Evolutionary conservation across 2,113 vertebrate genomes (phyloP).

Genomic region (Ageneiosus marmoratus): DNA sequence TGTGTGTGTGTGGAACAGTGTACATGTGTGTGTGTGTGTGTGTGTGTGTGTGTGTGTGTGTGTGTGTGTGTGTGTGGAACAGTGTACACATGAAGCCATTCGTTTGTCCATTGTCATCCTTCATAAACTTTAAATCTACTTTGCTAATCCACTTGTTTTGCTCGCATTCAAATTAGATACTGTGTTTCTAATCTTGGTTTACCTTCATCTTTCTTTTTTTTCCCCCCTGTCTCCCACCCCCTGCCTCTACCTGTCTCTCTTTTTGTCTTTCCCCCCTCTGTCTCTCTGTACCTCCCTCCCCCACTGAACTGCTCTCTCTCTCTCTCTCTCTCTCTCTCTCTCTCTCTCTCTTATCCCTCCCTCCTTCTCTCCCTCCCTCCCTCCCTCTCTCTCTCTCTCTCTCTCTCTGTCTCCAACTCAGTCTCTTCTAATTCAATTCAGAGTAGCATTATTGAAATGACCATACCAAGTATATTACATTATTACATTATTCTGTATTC

Average conservation of each 20-base stretch:
- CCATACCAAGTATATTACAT: slow-evolving; percentile 13
- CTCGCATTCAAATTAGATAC: slow-evolving; percentile 1
- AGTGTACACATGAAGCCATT: slow-evolving; percentile 31
- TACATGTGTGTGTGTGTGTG: slow-evolving; percentile 25
- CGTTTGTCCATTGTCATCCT: slow-evolving; percentile 31
- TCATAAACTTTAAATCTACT: slow-evolving; percentile 14
- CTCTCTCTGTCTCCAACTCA: too few relatives aligned
- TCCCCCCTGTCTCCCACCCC: slow-evolving; percentile 17
- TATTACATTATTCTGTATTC: slow-evolving; percentile 8
- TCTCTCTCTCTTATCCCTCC: too few relatives aligned
- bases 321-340: too few relatives aligned
- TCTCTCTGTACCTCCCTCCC: neutral
- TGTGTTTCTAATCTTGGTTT: slow-evolving; percentile 7
- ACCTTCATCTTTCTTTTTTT: neutral
- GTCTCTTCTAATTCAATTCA: neutral
- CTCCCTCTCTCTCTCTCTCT: too few relatives aligned
- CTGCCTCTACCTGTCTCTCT: slow-evolving; percentile 17
- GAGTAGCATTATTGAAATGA: neutral
- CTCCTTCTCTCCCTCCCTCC: too few relatives aligned
- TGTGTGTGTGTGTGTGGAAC: slow-evolving; percentile 45
- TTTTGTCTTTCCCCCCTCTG: neutral
- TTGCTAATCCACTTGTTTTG: slow-evolving; percentile 1
- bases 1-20: slow-evolving; percentile 51
- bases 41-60: slow-evolving; percentile 35
- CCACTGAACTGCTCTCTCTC: neutral